phyloP scores from a whole-genome alignment of 2,797 vertebrate species.

The Sternotherus odoratus region DNA sequence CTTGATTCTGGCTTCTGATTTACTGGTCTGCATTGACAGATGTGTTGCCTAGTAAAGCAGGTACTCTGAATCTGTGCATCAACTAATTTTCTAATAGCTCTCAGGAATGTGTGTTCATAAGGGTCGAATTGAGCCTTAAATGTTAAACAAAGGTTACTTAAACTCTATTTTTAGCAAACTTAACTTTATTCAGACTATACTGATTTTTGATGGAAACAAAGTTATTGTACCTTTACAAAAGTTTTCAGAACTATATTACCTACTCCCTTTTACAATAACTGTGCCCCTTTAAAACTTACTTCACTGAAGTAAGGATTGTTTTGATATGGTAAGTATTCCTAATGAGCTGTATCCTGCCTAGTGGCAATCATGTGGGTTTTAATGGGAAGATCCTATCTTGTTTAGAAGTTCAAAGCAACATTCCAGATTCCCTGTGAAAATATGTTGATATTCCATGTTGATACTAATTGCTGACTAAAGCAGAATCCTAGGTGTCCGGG shows the following conservation, averaged over 20 bases:
- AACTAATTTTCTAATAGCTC: not conserved
- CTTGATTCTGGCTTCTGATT: not conserved
- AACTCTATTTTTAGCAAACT: too few species aligned
- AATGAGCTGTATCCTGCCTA: not conserved
- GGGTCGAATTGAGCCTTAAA: not conserved
- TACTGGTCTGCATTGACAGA: not conserved
- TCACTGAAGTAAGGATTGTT: not conserved
- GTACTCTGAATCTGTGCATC: not conserved
- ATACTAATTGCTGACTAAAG: not conserved
- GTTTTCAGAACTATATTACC: not conserved
- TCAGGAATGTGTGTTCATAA: not conserved
- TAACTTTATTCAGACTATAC: not conserved
- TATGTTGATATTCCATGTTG: not conserved
- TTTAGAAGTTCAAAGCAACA: conserved; percentile 27
- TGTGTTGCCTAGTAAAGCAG: not conserved
- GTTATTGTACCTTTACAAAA: not conserved
- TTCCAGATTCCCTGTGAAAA: not conserved
- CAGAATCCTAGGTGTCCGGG: not conserved
- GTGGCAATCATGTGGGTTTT: conserved; percentile 14
- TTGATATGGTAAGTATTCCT: conserved; percentile 4
- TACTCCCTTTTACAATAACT: not conserved
- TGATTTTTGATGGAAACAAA: not conserved
- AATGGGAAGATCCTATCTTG: not conserved
- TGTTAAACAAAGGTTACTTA: not conserved
- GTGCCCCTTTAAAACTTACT: not conserved